Evolutionary conservation across 1,140 invertebrate species (phyloP), one percentile per base, ranked within the genome.

Genomic region (Nasonia giraulti): DNA sequence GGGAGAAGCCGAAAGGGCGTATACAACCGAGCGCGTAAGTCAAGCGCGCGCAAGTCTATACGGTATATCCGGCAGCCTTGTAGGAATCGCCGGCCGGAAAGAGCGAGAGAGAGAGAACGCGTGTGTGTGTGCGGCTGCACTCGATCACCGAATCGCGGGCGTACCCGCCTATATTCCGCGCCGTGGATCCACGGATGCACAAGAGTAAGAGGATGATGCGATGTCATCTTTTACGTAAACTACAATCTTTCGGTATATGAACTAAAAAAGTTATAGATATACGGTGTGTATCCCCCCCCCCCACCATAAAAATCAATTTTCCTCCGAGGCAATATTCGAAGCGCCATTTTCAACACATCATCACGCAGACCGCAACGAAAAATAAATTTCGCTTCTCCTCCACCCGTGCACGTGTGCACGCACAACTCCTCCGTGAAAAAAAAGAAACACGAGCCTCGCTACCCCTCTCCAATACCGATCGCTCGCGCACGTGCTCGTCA

Each of bases 101-200:
- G 69, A 73, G 27, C 27, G 33, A 75, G 37, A 12, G 23, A 55
- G 82, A 71, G 74, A 84, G n/a, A n/a, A n/a, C n/a, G n/a, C n/a
- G n/a, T 27, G 27, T 27, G 27, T 89, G 88, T 90, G 89, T 91
- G 91, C 37, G 62, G 66, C 66, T 80, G 83, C 87, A 88, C 86
- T 87, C 82, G 87, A 87, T 86, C 86, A 85, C 78, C 47, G 71
- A 80, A 71, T 81, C 84, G 85, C 85, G 75, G 78, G 85, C 86
- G 88, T 85, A 85, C 83, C 82, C 84, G 80, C 80, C 80, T 74
- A 33, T 27, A 74, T 82, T 82, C 68, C 66, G 10, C 80, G 17
- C 80, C 80, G 17, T 4, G 55, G 55, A 62, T n/a, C 55, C 14
- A n/a, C 20, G 20, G 50, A 55, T n/a, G 20, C 17, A 7, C 20